phyloP scores from a whole-genome alignment of 2,888 invertebrate species.

The Toxonevra muliebris region DNA sequence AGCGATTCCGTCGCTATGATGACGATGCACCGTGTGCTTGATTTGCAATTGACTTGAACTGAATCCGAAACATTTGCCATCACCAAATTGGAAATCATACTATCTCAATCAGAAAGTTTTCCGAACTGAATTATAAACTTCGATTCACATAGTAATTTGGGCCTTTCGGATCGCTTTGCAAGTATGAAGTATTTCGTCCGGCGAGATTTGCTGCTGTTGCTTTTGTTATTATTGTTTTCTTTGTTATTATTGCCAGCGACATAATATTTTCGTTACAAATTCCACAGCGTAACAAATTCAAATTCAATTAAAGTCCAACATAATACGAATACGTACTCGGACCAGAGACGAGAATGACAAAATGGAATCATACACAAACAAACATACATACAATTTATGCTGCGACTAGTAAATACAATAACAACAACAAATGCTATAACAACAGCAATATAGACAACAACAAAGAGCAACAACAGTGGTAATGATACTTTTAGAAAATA shows the following conservation, averaged over 20 bases:
- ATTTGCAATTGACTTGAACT: too few relatives aligned
- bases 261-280: slow-evolving; percentile 1
- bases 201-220: background rate
- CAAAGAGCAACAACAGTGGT: background rate
- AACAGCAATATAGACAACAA: background rate
- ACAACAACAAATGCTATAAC: background rate
- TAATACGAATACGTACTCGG: background rate
- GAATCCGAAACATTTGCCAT: too few relatives aligned
- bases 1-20: too few relatives aligned
- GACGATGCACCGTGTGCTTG: too few relatives aligned
- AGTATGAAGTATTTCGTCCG: too few relatives aligned
- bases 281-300: background rate
- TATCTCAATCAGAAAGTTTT: too few relatives aligned
- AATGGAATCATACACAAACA: too few relatives aligned
- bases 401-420: background rate
- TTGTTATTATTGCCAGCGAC: background rate
- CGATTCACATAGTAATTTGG: too few relatives aligned
- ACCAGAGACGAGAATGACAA: background rate
- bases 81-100: too few relatives aligned
- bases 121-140: too few relatives aligned
- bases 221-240: background rate
- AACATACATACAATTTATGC: background rate
- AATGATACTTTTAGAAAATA: background rate
- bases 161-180: too few relatives aligned
- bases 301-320: background rate